A percentile compares a stretch with the other conserved stretches of the same genome.
These are phyloP conservation scores for Hippocampus abdominalis DNA, from an alignment of 2,113 vertebrate genomes.

Conservation along the genomic window DNA sequence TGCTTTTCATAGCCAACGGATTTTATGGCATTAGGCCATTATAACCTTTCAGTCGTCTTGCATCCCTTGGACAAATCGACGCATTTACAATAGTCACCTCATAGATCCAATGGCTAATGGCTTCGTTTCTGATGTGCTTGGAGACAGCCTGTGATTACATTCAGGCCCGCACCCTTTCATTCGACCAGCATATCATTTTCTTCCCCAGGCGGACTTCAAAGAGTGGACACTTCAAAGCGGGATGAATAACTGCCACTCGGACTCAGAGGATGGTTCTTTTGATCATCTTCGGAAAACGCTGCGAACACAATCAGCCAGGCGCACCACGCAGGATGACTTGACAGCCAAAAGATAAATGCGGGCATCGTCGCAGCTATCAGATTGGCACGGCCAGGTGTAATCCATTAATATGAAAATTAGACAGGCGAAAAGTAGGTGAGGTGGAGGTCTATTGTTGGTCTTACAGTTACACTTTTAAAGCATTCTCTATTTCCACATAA, in stretches of 20 bases:
- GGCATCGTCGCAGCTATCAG: slow-evolving; percentile 66
- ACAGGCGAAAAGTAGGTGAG: slow-evolving; percentile 37
- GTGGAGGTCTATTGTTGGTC: slow-evolving; percentile 22
- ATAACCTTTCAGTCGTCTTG: slow-evolving; percentile 50
- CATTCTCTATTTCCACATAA: neutral
- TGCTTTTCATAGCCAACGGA: slow-evolving; percentile 40
- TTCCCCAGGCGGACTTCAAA: slow-evolving; percentile 61
- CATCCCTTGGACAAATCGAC: slow-evolving; percentile 50
- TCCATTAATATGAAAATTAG: slow-evolving; percentile 72
- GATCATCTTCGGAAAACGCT: slow-evolving; percentile 66
- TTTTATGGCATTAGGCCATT: slow-evolving; percentile 60
- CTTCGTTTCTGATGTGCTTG: slow-evolving; percentile 54
- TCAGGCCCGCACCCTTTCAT: slow-evolving; percentile 58
- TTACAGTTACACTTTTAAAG: slow-evolving; percentile 41
- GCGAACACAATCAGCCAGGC: slow-evolving; percentile 58
- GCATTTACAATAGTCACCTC: slow-evolving; percentile 40
- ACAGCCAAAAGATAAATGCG: slow-evolving; percentile 70
- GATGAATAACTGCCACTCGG: slow-evolving; percentile 65
- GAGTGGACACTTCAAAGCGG: slow-evolving; percentile 65
- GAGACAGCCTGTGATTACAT: slow-evolving; percentile 64
- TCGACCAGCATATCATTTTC: slow-evolving; percentile 66
- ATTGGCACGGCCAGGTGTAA: slow-evolving; percentile 65
- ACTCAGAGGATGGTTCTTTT: slow-evolving; percentile 65
- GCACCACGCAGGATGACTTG: slow-evolving; percentile 58
- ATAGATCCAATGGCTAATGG: slow-evolving; percentile 52